These are phyloP conservation scores for Denticeps clupeoides DNA, from an alignment of 2,797 vertebrate genomes.

Conservation along the genomic window DNA sequence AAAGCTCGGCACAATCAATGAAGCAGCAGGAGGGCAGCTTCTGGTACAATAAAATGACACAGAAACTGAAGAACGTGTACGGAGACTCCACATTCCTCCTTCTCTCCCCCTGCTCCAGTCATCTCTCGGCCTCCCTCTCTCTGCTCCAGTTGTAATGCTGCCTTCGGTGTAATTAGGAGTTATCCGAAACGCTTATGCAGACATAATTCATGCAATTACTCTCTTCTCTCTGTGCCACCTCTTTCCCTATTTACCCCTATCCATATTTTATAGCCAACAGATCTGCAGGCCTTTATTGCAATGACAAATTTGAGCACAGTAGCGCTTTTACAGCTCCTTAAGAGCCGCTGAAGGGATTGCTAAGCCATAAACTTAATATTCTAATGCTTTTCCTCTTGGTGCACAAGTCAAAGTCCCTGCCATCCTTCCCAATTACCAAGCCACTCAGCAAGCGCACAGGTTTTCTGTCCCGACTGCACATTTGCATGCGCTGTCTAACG, in stretches of 20 bases:
- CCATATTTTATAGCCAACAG: slow-evolving; percentile 83
- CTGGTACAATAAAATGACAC: too few species aligned
- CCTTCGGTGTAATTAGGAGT: slow-evolving; percentile 28
- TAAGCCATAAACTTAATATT: slow-evolving; percentile 79
- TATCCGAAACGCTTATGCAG: slow-evolving; percentile 52
- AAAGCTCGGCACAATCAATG: too few species aligned
- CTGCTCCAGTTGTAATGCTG: slow-evolving; percentile 1
- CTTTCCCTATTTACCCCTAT: slow-evolving; percentile 49
- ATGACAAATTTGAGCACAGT: slow-evolving; percentile 74
- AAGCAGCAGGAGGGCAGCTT: too few species aligned
- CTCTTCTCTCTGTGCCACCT: slow-evolving; percentile 13
- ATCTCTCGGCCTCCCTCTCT: slow-evolving; percentile 8
- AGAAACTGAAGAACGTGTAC: too few species aligned
- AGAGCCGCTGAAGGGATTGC: slow-evolving; percentile 75
- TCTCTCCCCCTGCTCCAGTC: slow-evolving; percentile 1
- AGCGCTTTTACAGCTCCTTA: slow-evolving; percentile 90
- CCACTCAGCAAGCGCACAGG: too few species aligned
- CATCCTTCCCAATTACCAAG: slow-evolving; percentile 71
- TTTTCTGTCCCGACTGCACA: too few species aligned
- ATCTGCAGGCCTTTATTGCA: slow-evolving; percentile 70
- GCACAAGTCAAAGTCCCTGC: slow-evolving; percentile 68
- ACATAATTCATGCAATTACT: slow-evolving; percentile 32
- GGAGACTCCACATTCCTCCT: not conserved
- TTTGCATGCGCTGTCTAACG: too few species aligned
- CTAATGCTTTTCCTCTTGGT: slow-evolving; percentile 74